Conservation (phyloP, 2,888 invertebrate species). For the Euphydryas editha region DNA sequence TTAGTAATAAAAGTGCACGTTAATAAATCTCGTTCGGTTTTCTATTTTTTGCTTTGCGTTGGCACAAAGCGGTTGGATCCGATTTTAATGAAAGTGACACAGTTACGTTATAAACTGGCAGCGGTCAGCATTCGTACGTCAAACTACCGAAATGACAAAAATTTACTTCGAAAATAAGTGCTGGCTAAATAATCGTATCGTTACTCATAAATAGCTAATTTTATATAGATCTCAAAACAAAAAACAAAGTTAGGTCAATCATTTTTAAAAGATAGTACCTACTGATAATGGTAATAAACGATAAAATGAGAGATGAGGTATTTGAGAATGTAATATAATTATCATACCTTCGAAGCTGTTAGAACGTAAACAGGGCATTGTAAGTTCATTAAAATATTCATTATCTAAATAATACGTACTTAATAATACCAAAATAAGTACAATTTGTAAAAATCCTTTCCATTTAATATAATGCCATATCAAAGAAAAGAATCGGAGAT, state of each 20-base stretch:
- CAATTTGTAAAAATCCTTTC: no score
- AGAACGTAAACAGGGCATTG: not conserved
- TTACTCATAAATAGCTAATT: not conserved
- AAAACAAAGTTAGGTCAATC: not conserved
- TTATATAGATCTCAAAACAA: not conserved
- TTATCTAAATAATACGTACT: no score
- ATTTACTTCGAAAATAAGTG: conserved; percentile 10
- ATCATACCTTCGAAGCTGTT: not conserved
- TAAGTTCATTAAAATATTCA: not conserved
- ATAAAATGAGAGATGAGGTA: not conserved
- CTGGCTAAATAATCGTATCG: not conserved
- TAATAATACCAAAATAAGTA: no score
- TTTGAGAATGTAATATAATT: conserved; percentile 6
- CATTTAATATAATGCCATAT: no score
- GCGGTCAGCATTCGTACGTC: conserved; percentile 16
- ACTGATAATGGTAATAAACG: not conserved
- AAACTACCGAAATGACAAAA: conserved; percentile 14
- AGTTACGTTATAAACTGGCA: conserved; percentile 31
- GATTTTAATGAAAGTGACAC: conserved; percentile 34
- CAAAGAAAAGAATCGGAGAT: no score
- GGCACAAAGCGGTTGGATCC: conserved; percentile 26
- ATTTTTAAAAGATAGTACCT: no score
- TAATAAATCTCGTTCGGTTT: conserved; percentile 15
- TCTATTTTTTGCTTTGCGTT: conserved; percentile 14
- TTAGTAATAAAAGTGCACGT: conserved; percentile 12